Conservation (phyloP, 2,888 invertebrate species). For the Drosophila diplacantha region DNA sequence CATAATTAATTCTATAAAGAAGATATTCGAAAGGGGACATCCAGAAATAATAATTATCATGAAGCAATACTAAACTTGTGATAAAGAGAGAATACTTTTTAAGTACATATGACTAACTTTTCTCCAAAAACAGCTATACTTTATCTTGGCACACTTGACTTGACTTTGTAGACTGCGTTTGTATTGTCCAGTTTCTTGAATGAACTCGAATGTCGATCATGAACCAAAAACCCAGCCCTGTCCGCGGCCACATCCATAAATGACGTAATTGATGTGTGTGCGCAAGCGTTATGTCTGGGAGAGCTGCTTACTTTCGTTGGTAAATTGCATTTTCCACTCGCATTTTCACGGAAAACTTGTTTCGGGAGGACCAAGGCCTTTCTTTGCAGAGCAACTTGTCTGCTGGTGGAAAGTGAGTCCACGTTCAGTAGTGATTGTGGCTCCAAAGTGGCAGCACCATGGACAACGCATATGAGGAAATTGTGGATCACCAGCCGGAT, state of each 20-base stretch:
- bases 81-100: no score
- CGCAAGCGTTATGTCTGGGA: conserved; percentile 39
- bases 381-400: conserved; percentile 46
- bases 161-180: neutral
- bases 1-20: neutral
- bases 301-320: conserved; percentile 34
- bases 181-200: conserved; percentile 4
- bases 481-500: conserved; percentile 39
- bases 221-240: conserved; percentile 16
- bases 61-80: no score
- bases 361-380: conserved; percentile 57
- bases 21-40: no score
- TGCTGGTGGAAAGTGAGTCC: conserved; percentile 28
- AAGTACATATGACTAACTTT: no score
- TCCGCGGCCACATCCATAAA: conserved; percentile 12
- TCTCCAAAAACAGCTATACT: neutral
- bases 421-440: conserved; percentile 52
- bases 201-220: conserved; percentile 21
- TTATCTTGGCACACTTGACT: neutral
- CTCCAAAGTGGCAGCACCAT: conserved; percentile 52
- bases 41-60: no score
- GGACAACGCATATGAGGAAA: conserved; percentile 21
- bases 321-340: conserved; percentile 32
- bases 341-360: conserved; percentile 55
- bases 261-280: conserved; percentile 26